These are phyloP conservation scores for Desoria tigrina DNA, from an alignment of 2,888 invertebrate genomes.

Conservation along the genomic window DNA sequence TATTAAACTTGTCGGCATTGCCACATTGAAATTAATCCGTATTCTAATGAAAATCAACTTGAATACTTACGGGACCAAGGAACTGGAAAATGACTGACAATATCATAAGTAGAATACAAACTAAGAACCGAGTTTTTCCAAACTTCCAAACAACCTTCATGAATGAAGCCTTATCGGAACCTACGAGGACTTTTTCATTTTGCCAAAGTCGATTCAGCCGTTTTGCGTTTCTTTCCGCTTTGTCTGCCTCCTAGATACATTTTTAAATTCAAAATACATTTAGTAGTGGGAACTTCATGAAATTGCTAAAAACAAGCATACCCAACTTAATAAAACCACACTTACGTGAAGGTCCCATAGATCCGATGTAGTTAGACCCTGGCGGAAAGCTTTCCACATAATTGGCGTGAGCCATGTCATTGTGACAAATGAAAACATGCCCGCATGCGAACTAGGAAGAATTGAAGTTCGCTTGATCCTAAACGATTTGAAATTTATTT, in stretches of 20 bases:
- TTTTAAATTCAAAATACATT: neutral
- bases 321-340: neutral
- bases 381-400: slow-evolving; percentile 57
- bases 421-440: slow-evolving; percentile 57
- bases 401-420: slow-evolving; percentile 57
- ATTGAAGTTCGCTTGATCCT: slow-evolving; percentile 38
- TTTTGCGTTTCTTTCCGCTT: slow-evolving; percentile 54
- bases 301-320: neutral
- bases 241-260: slow-evolving; percentile 53
- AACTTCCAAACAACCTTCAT: slow-evolving; percentile 56
- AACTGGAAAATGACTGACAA: slow-evolving; percentile 56
- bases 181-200: slow-evolving; percentile 55
- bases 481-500: slow-evolving; percentile 10
- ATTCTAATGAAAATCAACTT: too few species aligned
- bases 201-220: slow-evolving; percentile 57
- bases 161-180: slow-evolving; percentile 56
- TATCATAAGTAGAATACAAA: slow-evolving; percentile 55
- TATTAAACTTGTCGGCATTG: neutral
- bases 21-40: too few species aligned
- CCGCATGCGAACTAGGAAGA: slow-evolving; percentile 54
- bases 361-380: slow-evolving; percentile 55
- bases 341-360: slow-evolving; percentile 55
- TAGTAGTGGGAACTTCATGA: neutral
- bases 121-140: slow-evolving; percentile 56
- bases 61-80: slow-evolving; percentile 58